Conservation (phyloP, 2,113 vertebrate species). For the Tupaia chinensis region DNA sequence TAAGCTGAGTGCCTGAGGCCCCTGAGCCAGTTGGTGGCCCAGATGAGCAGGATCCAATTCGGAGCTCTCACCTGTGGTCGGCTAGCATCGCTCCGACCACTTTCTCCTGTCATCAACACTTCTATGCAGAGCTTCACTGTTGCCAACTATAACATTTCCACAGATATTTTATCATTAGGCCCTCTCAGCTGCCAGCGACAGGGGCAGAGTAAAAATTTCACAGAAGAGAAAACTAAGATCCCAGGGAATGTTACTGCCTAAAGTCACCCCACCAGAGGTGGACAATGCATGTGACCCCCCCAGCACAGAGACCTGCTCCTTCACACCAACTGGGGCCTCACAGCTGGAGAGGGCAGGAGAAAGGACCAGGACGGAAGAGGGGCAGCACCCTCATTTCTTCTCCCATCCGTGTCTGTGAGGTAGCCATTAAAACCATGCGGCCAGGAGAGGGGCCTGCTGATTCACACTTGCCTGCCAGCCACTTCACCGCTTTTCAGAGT, state of each 20-base stretch:
- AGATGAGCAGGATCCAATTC: constrained; percentile 29
- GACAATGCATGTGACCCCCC: neutral
- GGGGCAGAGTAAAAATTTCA: constrained; percentile 27
- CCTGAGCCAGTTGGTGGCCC: neutral
- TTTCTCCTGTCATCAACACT: constrained; percentile 6
- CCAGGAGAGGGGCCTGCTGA: neutral
- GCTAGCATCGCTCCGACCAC: neutral
- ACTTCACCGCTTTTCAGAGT: constrained; percentile 29
- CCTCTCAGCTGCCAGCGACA: neutral
- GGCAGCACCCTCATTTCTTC: neutral
- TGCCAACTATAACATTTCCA: neutral
- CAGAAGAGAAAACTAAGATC: neutral
- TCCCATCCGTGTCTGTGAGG: neutral
- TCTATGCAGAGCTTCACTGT: constrained; percentile 31
- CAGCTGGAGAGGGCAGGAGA: neutral
- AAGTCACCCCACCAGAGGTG: neutral
- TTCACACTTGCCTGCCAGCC: neutral
- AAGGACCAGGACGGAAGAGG: neutral
- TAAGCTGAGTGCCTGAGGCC: neutral
- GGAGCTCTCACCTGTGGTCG: neutral
- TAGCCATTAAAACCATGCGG: constrained; percentile 2
- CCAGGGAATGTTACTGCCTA: neutral
- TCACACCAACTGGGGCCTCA: neutral
- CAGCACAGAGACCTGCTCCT: neutral
- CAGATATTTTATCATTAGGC: neutral